Percentiles rank a stretch among this genome's conserved stretches.
Evolutionary conservation across 2,113 vertebrate genomes (phyloP).

Genomic region (Tauraco erythrolophus): DNA sequence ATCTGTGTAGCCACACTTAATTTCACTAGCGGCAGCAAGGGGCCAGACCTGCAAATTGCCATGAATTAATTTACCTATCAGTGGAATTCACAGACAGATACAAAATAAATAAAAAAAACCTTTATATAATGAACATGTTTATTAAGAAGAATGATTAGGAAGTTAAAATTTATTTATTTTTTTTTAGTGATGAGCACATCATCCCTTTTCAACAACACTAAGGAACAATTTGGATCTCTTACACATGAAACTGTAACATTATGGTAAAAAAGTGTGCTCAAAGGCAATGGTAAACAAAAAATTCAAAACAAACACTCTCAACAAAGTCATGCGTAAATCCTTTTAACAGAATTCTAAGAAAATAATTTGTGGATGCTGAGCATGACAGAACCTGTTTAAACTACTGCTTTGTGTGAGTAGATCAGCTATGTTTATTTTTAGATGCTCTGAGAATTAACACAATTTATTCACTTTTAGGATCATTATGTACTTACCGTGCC

Average conservation of each 20-base stretch:
- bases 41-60: not conserved
- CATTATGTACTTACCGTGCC: constrained; percentile 86
- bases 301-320: not conserved
- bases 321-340: not conserved
- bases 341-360: not conserved
- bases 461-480: constrained; percentile 70
- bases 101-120: not conserved
- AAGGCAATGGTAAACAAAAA: not conserved
- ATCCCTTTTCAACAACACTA: not conserved
- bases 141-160: not conserved
- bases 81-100: not conserved
- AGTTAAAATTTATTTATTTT: not conserved
- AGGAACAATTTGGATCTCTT: not conserved
- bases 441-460: not conserved
- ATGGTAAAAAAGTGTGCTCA: not conserved
- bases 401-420: not conserved
- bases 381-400: not conserved
- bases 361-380: not conserved
- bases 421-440: not conserved
- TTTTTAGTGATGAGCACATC: not conserved
- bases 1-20: not conserved
- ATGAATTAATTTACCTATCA: not conserved
- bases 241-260: not conserved
- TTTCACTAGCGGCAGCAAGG: not conserved
- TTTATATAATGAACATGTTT: not conserved